Base-by-base conservation (phyloP, 2,888 invertebrate species). In the Sclerodermus sp. region DNA sequence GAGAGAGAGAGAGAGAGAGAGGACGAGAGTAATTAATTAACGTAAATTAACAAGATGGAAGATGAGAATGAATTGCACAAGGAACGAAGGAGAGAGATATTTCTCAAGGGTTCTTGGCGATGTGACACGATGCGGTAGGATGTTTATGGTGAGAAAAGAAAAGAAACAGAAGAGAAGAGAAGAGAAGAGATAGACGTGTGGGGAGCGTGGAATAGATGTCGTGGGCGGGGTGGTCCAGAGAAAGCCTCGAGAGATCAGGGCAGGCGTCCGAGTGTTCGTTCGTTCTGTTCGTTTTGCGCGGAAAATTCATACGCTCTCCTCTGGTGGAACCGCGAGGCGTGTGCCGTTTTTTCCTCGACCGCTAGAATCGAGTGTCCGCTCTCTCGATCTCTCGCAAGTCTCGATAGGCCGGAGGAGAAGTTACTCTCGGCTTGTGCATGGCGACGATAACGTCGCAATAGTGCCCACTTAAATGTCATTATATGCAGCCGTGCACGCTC, bases 211-310 rank as follows among this genome's bases (percentile, higher is more conserved):
- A 3, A 8, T 8, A 23, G 4, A 23, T 23, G 23, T 73, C 66
- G 76, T 73, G 74, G 76, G 74, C 76, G 76, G 72, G 71, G 72
- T 75, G 74, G 69, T 71, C 71, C 75, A 73, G 76, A 76, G 76
- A 76, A 76, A 77, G 76, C 74, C 70, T 70, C 66, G 60, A 56
- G 41, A 53, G 56, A 48, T 51, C 62, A 47, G 60, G 55, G 46
- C 57, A 34, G n/a, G n/a, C n/a, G n/a, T n/a, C n/a, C n/a, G n/a
- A n/a, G n/a, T n/a, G n/a, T n/a, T n/a, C n/a, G n/a, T 45, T 31
- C 23, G 23, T 23, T 23, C 8, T 23, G 23, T 23, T 23, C 40
- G 42, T 12, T 23, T 34, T 46, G 53, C 49, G 50, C 40, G 53
- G 51, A 55, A 60, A 54, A 57, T 53, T 13, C 13, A 60, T 57